phyloP scores from a whole-genome alignment of 2,888 invertebrate genomes.

The Gymnoscelis rufifasciata region DNA sequence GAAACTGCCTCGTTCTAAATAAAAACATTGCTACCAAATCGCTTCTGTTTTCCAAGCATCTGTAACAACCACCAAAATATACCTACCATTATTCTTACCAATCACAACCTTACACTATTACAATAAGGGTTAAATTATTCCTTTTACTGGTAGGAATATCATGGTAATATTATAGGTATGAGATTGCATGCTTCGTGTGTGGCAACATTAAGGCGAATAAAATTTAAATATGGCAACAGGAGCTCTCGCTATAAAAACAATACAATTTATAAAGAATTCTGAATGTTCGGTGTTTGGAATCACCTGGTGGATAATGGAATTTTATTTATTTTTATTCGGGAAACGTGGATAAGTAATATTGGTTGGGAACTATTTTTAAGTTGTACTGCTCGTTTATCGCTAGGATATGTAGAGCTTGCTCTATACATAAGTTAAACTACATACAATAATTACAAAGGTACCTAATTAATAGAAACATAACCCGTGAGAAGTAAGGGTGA shows the following conservation, averaged over 20 bases:
- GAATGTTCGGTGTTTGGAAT: slow-evolving; percentile 36
- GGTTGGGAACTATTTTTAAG: background rate
- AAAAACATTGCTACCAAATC: slow-evolving; percentile 75
- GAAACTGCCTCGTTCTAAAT: slow-evolving; percentile 71
- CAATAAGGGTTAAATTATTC: slow-evolving; percentile 24
- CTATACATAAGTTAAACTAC: too few species aligned
- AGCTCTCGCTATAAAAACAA: slow-evolving; percentile 63
- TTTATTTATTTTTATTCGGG: slow-evolving; percentile 28
- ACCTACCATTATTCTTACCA: slow-evolving; percentile 15
- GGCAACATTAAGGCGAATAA: slow-evolving; percentile 77
- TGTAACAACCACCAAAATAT: slow-evolving; percentile 43
- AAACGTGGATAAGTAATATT: slow-evolving; percentile 10
- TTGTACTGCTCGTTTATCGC: too few species aligned
- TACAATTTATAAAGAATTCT: slow-evolving; percentile 63
- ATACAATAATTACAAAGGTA: too few species aligned
- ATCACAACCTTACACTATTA: slow-evolving; percentile 33
- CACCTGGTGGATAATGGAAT: slow-evolving; percentile 31
- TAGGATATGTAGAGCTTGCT: too few species aligned
- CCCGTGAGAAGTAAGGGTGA: too few species aligned
- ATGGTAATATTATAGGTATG: slow-evolving; percentile 59
- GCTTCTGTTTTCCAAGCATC: slow-evolving; percentile 67
- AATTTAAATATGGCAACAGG: slow-evolving; percentile 77
- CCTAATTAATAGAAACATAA: too few species aligned
- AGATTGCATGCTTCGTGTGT: slow-evolving; percentile 72
- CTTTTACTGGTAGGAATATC: slow-evolving; percentile 15